These are phyloP conservation scores for Galagoides demidoff DNA, from an alignment of 2,797 vertebrate species.

Conservation along the genomic window DNA sequence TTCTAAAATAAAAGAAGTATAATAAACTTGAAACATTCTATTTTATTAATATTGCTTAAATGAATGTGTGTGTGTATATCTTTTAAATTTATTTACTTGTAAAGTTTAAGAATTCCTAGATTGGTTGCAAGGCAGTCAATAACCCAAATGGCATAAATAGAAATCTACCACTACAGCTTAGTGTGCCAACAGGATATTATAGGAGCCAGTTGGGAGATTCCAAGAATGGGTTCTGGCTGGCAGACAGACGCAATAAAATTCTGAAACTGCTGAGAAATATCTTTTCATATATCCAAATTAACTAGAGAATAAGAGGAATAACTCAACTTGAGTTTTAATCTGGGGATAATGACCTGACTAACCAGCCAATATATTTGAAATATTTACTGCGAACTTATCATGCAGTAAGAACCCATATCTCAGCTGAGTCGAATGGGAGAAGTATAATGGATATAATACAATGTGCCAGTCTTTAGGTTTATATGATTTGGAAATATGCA, in stretches of 20 bases:
- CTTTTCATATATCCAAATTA: neutral
- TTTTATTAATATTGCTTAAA: neutral
- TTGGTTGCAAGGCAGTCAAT: neutral
- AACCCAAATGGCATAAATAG: neutral
- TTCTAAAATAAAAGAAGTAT: conserved; percentile 10
- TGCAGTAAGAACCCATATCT: neutral
- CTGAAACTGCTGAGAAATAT: conserved; percentile 3
- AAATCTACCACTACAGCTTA: neutral
- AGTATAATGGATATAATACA: neutral
- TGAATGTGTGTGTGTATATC: neutral
- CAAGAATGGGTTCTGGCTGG: neutral
- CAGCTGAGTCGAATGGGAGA: neutral
- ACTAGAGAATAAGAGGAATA: neutral
- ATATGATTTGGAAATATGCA: neutral
- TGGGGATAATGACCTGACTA: neutral
- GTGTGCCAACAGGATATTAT: neutral
- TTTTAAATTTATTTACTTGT: conserved; percentile 1
- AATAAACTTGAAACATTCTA: neutral
- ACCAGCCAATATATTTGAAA: neutral
- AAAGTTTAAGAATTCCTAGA: neutral
- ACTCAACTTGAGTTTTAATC: neutral
- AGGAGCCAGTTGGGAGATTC: neutral
- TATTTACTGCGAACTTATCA: neutral
- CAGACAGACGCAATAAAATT: neutral
- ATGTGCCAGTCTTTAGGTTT: neutral